phyloP scores from a whole-genome alignment of 2,797 vertebrate genomes.

The Anguilla obscura region DNA sequence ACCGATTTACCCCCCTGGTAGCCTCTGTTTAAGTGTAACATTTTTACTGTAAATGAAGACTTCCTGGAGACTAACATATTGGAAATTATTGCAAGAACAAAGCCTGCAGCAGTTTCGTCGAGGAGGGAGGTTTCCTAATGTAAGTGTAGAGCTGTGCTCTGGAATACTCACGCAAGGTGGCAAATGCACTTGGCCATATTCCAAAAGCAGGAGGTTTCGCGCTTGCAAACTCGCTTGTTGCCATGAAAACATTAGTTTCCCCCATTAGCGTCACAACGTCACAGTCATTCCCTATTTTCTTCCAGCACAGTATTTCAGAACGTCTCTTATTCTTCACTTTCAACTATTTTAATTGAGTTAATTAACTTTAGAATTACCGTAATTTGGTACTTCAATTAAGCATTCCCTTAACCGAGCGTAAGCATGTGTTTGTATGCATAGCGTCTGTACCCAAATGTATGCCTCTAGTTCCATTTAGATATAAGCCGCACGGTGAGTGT shows the following conservation, averaged over 20 bases:
- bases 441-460: background rate
- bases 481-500: too few species aligned
- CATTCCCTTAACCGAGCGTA: background rate
- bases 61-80: background rate
- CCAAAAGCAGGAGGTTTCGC: background rate
- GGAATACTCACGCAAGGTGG: background rate
- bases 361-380: background rate
- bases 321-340: background rate
- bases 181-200: background rate
- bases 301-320: background rate
- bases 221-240: background rate
- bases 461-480: too few species aligned
- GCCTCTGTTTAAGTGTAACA: background rate
- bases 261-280: background rate
- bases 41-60: background rate
- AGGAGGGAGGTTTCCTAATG: background rate
- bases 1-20: background rate
- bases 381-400: background rate
- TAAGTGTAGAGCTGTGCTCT: background rate
- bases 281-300: background rate
- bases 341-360: background rate
- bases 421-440: background rate
- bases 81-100: background rate
- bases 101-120: background rate
- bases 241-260: background rate